Percentiles rank a stretch among this genome's conserved stretches.
Evolutionary conservation across 2,797 vertebrate genomes (phyloP).

Genomic region (Euphonia xanthogaster): DNA sequence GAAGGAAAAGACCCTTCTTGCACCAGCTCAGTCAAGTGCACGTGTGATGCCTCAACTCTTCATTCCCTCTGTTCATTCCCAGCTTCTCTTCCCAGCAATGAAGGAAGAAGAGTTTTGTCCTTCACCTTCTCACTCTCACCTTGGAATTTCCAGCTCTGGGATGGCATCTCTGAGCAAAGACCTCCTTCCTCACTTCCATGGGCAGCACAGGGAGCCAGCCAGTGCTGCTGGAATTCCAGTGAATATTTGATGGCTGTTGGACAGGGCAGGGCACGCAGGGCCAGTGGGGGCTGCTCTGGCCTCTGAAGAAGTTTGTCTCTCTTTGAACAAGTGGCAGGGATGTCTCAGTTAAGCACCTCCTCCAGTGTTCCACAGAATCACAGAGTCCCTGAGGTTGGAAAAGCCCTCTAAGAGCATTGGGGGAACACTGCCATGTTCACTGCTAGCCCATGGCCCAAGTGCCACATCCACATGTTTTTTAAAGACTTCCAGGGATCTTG

Average conservation of each 20-base stretch:
- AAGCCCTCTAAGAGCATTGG: neutral
- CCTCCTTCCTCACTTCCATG: neutral
- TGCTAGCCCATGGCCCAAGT: neutral
- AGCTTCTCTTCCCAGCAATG: neutral
- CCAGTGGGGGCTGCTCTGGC: accelerated
- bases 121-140: neutral
- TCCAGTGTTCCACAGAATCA: neutral
- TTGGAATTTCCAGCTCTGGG: neutral
- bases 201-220: neutral
- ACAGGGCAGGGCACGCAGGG: neutral
- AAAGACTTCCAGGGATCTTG: neutral
- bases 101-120: neutral
- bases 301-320: neutral
- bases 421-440: neutral
- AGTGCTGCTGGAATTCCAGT: neutral
- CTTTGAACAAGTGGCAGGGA: neutral
- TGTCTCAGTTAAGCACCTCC: neutral
- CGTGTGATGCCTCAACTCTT: accelerated
- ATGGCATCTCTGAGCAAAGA: neutral
- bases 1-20: neutral
- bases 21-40: neutral
- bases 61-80: neutral
- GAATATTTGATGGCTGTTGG: neutral
- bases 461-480: neutral
- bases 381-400: neutral